These are phyloP conservation scores for Corythaeola cristata DNA, from an alignment of 2,113 vertebrate genomes.

Conservation along the genomic window DNA sequence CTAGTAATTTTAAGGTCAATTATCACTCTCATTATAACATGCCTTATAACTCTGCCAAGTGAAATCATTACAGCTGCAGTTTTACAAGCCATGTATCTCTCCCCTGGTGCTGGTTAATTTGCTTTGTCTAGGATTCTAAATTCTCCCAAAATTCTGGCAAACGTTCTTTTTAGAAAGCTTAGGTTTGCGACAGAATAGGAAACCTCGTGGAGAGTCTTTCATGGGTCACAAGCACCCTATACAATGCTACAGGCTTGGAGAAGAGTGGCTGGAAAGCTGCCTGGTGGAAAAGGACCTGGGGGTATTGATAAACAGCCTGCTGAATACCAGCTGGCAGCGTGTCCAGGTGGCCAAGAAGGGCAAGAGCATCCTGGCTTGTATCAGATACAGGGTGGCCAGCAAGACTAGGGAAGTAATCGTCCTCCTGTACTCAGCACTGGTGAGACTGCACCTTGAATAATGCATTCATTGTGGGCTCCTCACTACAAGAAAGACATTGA, in stretches of 20 bases:
- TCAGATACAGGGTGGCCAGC: fast-evolving
- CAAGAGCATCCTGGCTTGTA: fast-evolving
- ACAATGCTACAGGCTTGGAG: not conserved
- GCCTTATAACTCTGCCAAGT: not conserved
- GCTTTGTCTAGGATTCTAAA: not conserved
- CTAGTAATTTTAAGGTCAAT: not conserved
- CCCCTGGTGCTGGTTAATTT: not conserved
- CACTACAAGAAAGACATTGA: not conserved
- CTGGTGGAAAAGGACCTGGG: fast-evolving
- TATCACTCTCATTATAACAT: not conserved
- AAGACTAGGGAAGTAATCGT: fast-evolving
- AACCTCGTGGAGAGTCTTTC: not conserved
- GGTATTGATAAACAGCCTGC: fast-evolving
- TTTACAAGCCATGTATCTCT: not conserved
- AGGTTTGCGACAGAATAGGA: not conserved
- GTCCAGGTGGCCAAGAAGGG: not conserved
- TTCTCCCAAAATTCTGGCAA: not conserved
- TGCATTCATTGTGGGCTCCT: not conserved
- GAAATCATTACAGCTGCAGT: not conserved
- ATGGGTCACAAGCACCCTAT: not conserved
- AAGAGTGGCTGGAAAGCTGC: not conserved
- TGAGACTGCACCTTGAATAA: fast-evolving
- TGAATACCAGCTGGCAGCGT: not conserved
- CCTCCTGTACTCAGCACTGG: fast-evolving
- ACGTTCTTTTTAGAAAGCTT: not conserved